Percentiles rank a stretch among this genome's conserved stretches.
Conservation (phyloP, 2,113 vertebrate genomes). For the Pandion haliaetus region DNA sequence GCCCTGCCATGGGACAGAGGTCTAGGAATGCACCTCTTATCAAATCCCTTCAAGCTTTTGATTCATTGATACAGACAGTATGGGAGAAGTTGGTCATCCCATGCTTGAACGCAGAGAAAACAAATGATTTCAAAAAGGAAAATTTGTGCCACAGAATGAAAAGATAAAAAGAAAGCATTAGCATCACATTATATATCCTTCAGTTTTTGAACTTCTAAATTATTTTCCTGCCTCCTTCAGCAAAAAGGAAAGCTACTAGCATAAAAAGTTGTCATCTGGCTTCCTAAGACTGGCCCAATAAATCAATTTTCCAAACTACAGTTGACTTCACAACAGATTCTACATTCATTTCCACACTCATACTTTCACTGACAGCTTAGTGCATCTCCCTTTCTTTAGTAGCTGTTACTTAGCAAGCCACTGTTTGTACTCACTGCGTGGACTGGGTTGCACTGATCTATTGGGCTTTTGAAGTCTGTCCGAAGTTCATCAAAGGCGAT, state of each 20-base stretch:
- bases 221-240: neutral
- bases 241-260: neutral
- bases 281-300: neutral
- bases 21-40: neutral
- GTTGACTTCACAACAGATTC: neutral
- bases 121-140: neutral
- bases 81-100: neutral
- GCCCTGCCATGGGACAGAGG: neutral
- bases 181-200: neutral
- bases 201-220: neutral
- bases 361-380: neutral
- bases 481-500: conserved; percentile 97
- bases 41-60: neutral
- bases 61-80: neutral
- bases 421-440: conserved; percentile 85
- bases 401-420: neutral
- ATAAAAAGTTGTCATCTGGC: neutral
- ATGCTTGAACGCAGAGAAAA: neutral
- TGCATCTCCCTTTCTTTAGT: neutral
- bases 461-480: conserved; percentile 97
- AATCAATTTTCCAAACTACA: neutral
- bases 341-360: neutral
- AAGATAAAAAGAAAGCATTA: neutral
- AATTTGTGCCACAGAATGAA: neutral
- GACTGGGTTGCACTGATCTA: conserved; percentile 96